Evolutionary conservation across 2,113 vertebrate genomes (phyloP), one percentile per base, ranked within the genome.

Genomic region (Thunnus thynnus): DNA sequence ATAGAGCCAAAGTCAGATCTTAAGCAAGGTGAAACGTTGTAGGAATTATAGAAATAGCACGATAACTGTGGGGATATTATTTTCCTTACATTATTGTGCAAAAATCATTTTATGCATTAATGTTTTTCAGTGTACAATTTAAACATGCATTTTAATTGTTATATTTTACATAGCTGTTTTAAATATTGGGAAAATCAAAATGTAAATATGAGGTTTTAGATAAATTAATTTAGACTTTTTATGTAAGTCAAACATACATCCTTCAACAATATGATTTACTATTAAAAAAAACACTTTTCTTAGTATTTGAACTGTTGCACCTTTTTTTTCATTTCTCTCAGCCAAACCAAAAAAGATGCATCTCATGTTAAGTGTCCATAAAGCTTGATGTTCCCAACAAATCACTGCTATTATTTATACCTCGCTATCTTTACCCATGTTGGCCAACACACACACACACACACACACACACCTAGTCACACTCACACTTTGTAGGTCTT

Each of bases 401-500:
- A 89, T 87, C 84, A 72, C 61, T 80, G 58, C 68, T 74, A 78
- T 78, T 84, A 84, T 80, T 81, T 84, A 65, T 61, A 80, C 54
- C 57, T 86, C 62, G 68, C 55, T 60, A 74, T 74, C 52, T 78
- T 83, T 67, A 61, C 48, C 75, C 61, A 69, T 78, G 74, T 82
- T 81, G 60, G 64, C 74, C 71, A 86, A 60, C 79, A 82, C 83
- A 77, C 76, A 55, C 72, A 44, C 66, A 22, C 65, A 25, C 63
- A 51, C 70, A 78, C 14, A 74, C 27, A 47, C 46, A 22, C 75
- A 70, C 46, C 60, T 11, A 25, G 64, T 60, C 73, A 81, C 56
- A 78, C 76, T 83, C 83, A 84, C 86, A 70, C 61, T 87, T 88
- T 83, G 64, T 71, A 84, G 72, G 66, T 84, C 77, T 90, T 87